Evolutionary conservation across 2,888 invertebrate species (phyloP).

Genomic region (Frankliniella intonsa): DNA sequence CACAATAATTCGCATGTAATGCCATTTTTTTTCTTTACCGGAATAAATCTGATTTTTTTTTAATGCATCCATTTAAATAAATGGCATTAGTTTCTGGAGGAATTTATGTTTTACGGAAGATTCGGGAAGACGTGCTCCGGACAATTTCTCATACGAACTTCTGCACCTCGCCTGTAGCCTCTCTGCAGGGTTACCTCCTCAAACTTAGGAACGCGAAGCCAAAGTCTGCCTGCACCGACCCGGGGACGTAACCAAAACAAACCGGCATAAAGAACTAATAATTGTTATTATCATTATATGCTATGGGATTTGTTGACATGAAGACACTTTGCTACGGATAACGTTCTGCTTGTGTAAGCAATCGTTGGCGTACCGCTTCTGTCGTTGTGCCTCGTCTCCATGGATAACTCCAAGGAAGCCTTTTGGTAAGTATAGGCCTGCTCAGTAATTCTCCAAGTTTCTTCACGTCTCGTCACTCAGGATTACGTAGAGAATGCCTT

Average conservation of each 20-base stretch:
- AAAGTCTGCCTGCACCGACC: background rate
- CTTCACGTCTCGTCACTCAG: background rate
- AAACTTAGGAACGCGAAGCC: background rate
- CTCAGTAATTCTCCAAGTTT: background rate
- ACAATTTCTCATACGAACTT: background rate
- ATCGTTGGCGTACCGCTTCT: background rate
- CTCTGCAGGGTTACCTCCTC: background rate
- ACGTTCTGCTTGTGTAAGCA: background rate
- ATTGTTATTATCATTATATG: too few relatives aligned
- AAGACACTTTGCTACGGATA: background rate
- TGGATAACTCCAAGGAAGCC: background rate
- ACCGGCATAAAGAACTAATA: background rate
- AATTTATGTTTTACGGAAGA: too few relatives aligned
- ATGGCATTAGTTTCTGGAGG: too few relatives aligned
- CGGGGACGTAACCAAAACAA: background rate
- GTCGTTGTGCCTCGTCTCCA: background rate
- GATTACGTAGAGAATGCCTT: background rate
- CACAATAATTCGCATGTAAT: too few relatives aligned
- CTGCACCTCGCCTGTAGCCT: background rate
- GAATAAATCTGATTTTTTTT: too few relatives aligned
- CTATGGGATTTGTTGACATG: background rate
- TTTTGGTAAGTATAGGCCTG: background rate
- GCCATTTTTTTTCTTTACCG: too few relatives aligned
- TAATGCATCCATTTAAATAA: too few relatives aligned
- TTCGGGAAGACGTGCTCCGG: background rate